Conservation (phyloP, 2,113 vertebrate genomes). For the Mesocricetus auratus region DNA sequence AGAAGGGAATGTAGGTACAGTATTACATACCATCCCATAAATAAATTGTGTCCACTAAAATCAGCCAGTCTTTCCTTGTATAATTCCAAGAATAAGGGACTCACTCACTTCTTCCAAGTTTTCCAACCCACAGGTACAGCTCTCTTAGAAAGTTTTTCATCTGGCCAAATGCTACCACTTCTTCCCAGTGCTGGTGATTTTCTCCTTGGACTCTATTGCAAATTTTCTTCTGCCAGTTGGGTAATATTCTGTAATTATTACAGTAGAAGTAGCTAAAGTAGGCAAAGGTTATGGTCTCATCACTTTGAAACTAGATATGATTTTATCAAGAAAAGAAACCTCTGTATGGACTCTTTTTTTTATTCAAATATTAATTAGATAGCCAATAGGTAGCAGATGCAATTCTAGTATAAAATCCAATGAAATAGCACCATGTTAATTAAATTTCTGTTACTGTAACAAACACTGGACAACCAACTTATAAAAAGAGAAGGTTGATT, state of each 20-base stretch:
- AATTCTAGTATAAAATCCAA: background rate
- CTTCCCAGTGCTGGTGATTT: background rate
- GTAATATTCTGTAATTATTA: background rate
- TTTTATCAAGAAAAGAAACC: conserved; percentile 18
- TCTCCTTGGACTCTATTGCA: background rate
- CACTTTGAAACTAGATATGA: conserved; percentile 35
- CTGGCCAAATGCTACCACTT: background rate
- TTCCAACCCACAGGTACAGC: background rate
- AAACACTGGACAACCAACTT: background rate
- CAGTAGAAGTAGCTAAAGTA: background rate
- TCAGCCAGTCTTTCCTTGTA: background rate
- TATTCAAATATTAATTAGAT: conserved; percentile 28
- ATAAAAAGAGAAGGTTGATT: background rate
- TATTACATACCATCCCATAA: background rate
- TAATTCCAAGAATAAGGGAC: background rate
- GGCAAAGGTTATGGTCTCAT: background rate
- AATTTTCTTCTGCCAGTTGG: background rate
- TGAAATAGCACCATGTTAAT: background rate
- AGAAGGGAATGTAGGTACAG: background rate
- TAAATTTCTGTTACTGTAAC: background rate
- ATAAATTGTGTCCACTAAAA: background rate
- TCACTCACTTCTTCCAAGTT: background rate
- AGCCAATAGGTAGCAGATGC: background rate
- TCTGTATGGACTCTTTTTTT: background rate
- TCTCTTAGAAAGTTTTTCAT: background rate